Conservation (phyloP, 2,113 vertebrate species). For the Phylloscopus whistleri region DNA sequence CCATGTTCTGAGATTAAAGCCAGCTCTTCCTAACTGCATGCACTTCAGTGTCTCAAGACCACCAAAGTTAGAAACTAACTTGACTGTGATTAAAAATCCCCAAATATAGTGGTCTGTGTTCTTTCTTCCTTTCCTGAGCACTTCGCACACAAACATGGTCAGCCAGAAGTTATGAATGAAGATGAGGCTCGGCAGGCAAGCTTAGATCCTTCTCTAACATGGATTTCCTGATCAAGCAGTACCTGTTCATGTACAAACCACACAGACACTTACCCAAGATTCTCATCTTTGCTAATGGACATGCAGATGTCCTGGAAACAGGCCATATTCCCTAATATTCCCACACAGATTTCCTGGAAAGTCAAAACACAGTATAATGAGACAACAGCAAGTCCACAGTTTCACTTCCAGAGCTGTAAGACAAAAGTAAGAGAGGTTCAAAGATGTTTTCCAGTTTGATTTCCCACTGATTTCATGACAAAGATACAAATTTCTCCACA, state of each 20-base stretch:
- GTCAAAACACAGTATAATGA: slow-evolving; percentile 16
- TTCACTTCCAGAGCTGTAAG: not conserved
- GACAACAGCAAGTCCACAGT: not conserved
- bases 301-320: slow-evolving; percentile 91
- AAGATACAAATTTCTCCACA: not conserved
- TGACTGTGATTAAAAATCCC: not conserved
- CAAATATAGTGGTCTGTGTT: not conserved
- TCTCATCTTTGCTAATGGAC: slow-evolving; percentile 86
- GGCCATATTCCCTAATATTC: slow-evolving; percentile 95
- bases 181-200: not conserved
- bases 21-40: not conserved
- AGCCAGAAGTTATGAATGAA: not conserved
- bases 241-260: not conserved
- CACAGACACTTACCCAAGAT: slow-evolving; percentile 80
- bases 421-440: not conserved
- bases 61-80: not conserved
- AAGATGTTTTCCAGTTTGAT: not conserved
- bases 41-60: not conserved
- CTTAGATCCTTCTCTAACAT: not conserved
- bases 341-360: slow-evolving; percentile 94
- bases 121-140: not conserved
- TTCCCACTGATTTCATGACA: not conserved
- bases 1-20: not conserved
- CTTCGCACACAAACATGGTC: not conserved
- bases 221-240: not conserved